Percentiles rank a stretch among this genome's conserved stretches.
These are phyloP conservation scores for Orius insidiosus DNA, from an alignment of 1,140 invertebrate species.

Conservation along the genomic window DNA sequence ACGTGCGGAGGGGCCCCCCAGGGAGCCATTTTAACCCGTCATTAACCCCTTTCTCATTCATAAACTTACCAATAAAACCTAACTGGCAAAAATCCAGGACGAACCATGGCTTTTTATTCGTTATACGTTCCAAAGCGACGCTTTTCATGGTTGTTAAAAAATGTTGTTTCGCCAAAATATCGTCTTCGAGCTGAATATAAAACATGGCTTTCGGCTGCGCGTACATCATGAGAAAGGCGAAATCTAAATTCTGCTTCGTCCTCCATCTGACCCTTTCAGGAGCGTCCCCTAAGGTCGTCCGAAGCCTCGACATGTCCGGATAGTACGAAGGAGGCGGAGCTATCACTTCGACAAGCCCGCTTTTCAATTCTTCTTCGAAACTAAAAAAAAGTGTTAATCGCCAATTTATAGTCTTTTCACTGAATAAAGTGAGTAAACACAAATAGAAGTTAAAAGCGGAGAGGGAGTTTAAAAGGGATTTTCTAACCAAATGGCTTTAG, in stretches of 20 bases:
- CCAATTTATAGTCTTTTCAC: background rate
- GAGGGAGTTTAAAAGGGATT: background rate
- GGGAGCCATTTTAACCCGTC: too few species aligned
- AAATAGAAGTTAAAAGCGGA: background rate
- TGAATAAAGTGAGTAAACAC: background rate
- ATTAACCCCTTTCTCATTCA: too few species aligned
- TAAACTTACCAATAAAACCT: slow-evolving; percentile 64
- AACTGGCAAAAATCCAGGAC: slow-evolving; percentile 87
- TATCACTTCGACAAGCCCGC: slow-evolving; percentile 76
- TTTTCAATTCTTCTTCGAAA: slow-evolving; percentile 55
- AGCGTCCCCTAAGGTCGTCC: slow-evolving; percentile 70
- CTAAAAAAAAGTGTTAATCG: slow-evolving; percentile 29
- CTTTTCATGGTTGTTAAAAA: slow-evolving; percentile 78
- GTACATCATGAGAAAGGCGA: slow-evolving; percentile 92
- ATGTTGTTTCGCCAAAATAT: slow-evolving; percentile 74
- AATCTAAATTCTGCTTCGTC: slow-evolving; percentile 93
- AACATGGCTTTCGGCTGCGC: slow-evolving; percentile 62
- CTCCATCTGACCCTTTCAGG: slow-evolving; percentile 80
- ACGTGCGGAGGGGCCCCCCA: too few species aligned
- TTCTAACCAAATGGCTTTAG: too few species aligned
- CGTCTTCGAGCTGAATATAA: slow-evolving; percentile 86
- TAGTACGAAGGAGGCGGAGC: slow-evolving; percentile 74
- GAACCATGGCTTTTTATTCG: slow-evolving; percentile 64
- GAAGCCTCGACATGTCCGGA: slow-evolving; percentile 63
- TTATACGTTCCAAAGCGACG: slow-evolving; percentile 64